Evolutionary conservation across 1,140 invertebrate species (phyloP).

Genomic region (Ridgeia piscesae): DNA sequence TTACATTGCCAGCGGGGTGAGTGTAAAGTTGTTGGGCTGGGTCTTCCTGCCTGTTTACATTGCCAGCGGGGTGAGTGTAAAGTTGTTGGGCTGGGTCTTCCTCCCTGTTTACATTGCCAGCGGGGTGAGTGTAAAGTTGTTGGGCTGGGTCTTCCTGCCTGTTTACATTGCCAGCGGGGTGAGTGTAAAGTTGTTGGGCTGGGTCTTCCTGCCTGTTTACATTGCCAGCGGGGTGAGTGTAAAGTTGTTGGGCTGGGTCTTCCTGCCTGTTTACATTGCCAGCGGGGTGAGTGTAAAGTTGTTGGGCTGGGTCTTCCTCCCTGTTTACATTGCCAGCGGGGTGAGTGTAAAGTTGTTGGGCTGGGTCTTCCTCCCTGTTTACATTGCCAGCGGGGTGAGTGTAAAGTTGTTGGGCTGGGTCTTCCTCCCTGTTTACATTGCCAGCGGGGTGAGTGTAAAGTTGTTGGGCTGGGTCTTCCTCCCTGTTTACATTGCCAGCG

Average conservation of each 20-base stretch:
- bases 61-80: too few species aligned
- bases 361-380: conserved; percentile 62
- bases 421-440: conserved; percentile 62
- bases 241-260: conserved; percentile 62
- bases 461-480: conserved; percentile 62
- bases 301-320: conserved; percentile 62
- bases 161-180: conserved; percentile 59
- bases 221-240: conserved; percentile 54
- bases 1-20: conserved; percentile 56
- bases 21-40: conserved; percentile 62
- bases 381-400: conserved; percentile 56
- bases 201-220: conserved; percentile 62
- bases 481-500: conserved; percentile 59
- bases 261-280: conserved; percentile 61
- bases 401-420: conserved; percentile 61
- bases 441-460: too few species aligned
- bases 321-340: conserved; percentile 58
- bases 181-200: conserved; percentile 61
- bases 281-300: too few species aligned
- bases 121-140: too few species aligned
- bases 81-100: conserved; percentile 62
- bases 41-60: conserved; percentile 62
- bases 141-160: conserved; percentile 63
- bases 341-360: too few species aligned
- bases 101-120: conserved; percentile 60